Percentiles rank a stretch among this genome's conserved stretches.
Conservation (phyloP, 2,888 invertebrate species). For the Agonum fuliginosum region DNA sequence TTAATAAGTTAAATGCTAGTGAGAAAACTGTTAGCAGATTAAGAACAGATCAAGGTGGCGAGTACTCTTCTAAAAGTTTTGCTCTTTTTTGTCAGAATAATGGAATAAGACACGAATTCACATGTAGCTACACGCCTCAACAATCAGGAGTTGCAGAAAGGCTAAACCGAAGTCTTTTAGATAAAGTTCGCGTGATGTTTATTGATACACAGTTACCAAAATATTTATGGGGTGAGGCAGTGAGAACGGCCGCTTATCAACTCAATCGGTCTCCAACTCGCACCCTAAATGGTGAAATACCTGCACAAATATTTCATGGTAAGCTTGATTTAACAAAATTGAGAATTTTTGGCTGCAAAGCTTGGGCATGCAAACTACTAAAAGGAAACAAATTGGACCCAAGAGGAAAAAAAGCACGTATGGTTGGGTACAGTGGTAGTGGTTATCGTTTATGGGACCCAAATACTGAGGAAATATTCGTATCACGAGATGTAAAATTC, state of each 20-base stretch:
- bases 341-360: constrained; percentile 54
- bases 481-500: constrained; percentile 10
- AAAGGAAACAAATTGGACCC: background rate
- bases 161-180: constrained; percentile 26
- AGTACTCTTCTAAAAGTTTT: constrained; percentile 8
- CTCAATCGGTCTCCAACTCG: constrained; percentile 51
- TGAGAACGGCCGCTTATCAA: constrained; percentile 50
- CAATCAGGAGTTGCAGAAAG: constrained; percentile 54
- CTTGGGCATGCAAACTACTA: constrained; percentile 38
- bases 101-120: constrained; percentile 49
- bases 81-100: constrained; percentile 28
- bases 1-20: constrained; percentile 19
- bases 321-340: constrained; percentile 42
- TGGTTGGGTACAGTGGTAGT: constrained; percentile 30
- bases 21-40: background rate
- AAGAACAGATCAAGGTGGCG: constrained; percentile 8
- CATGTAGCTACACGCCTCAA: constrained; percentile 42
- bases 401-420: constrained; percentile 5
- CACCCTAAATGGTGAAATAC: constrained; percentile 39
- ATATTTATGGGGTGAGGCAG: constrained; percentile 53
- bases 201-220: constrained; percentile 22
- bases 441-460: constrained; percentile 34
- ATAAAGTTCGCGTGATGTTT: constrained; percentile 37
- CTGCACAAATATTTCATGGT: constrained; percentile 46
- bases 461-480: constrained; percentile 10